Evolutionary conservation across 2,888 invertebrate genomes (phyloP).

Genomic region (Tenthredo livida): DNA sequence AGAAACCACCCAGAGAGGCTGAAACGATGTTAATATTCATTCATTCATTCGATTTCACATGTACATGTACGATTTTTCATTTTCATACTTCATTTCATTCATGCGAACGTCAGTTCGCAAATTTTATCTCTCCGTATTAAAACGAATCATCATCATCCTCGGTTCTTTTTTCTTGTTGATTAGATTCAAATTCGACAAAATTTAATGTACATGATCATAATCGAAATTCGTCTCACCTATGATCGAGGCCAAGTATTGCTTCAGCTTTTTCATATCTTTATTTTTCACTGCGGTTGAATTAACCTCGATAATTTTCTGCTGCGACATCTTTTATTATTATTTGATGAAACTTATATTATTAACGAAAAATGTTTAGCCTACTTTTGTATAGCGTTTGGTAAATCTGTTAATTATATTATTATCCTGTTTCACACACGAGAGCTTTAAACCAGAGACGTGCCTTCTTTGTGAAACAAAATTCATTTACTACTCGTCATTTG

Average conservation of each 20-base stretch:
- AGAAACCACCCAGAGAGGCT: constrained; percentile 72
- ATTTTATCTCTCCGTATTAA: too few species aligned
- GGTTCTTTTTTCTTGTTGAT: neutral
- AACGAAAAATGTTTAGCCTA: neutral
- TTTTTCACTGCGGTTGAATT: constrained; percentile 12
- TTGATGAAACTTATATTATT: too few species aligned
- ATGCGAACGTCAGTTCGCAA: too few species aligned
- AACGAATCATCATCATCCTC: neutral
- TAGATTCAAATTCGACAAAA: neutral
- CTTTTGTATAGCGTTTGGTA: constrained; percentile 41
- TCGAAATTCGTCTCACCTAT: constrained; percentile 65
- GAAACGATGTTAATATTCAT: constrained; percentile 52
- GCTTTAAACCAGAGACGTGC: neutral
- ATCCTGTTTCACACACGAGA: neutral
- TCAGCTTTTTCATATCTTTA: constrained; percentile 62
- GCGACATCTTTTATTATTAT: too few species aligned
- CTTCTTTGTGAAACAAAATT: constrained; percentile 58
- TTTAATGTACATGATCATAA: too few species aligned
- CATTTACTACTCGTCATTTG: constrained; percentile 48
- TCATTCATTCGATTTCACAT: too few species aligned
- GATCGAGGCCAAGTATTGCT: constrained; percentile 70
- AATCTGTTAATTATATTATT: neutral
- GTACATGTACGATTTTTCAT: neutral
- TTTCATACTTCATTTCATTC: neutral
- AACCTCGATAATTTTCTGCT: neutral